Conservation (phyloP, 2,113 vertebrate species). For the Corythornis cristatus region DNA sequence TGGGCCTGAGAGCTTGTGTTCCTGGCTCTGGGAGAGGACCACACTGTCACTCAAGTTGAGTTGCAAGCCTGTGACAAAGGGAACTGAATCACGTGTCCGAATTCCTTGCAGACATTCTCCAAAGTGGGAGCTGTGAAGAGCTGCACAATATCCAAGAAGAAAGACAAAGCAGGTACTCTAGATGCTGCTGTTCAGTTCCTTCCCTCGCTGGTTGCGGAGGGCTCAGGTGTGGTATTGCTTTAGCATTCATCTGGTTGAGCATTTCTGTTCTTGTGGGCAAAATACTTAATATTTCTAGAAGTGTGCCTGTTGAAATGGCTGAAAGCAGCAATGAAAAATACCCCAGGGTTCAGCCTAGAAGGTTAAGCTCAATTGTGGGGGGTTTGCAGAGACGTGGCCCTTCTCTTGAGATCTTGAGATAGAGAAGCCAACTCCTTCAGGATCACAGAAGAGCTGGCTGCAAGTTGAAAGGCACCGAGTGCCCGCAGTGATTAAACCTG, state of each 20-base stretch:
- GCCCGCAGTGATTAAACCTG: accelerated
- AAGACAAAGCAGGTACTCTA: slow-evolving; percentile 87
- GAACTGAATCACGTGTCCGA: slow-evolving; percentile 18
- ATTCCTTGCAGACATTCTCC: slow-evolving; percentile 83
- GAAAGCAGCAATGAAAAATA: neutral
- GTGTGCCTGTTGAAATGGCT: slow-evolving; percentile 2
- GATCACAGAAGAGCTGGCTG: neutral
- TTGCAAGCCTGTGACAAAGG: slow-evolving; percentile 25
- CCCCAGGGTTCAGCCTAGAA: neutral
- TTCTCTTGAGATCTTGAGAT: neutral
- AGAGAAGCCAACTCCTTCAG: slow-evolving; percentile 8
- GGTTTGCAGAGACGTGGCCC: neutral
- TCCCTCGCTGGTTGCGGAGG: neutral
- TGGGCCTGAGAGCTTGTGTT: neutral
- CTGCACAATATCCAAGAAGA: slow-evolving; percentile 92
- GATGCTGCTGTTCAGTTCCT: slow-evolving; percentile 27
- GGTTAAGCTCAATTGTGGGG: slow-evolving; percentile 10
- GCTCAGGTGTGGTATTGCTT: neutral
- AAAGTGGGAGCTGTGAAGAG: slow-evolving; percentile 86
- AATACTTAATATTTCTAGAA: neutral
- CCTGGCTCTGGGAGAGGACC: neutral
- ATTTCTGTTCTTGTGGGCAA: neutral
- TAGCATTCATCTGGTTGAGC: neutral
- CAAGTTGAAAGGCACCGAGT: neutral
- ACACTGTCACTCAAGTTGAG: neutral